Evolutionary conservation across 1,140 invertebrate genomes (phyloP), one percentile per base, ranked within the genome.

Genomic region (Cyclina sinensis): DNA sequence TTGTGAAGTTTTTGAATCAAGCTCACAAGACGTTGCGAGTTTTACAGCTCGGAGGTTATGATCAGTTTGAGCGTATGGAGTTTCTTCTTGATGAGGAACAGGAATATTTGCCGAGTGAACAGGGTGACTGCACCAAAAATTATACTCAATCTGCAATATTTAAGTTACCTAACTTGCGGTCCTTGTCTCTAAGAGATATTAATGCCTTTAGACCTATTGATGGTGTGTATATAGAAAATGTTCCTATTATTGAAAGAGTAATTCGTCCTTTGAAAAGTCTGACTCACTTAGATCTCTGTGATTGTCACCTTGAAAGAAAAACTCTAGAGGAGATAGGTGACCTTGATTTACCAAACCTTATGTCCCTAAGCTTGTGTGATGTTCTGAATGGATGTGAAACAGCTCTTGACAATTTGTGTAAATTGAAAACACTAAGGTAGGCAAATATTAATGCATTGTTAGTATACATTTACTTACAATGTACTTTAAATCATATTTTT

Each of bases 281-380:
- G n/a, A 88, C 79, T 32, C 86, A 88, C 46, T 83, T 88, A 76
- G 86, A 88, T 27, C 39, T 88, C 5, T 74, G 86, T 76, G 86
- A 73, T 18, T 88, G 79, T 70, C 59, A 73, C 24, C 27, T 88
- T 11, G 68, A 73, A 39, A 80, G 39, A 43, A 76, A 73, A 37
- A 65, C 74, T 37, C 43, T 87, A 39, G 74, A 78, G 27, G 43
- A 80, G 30, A 79, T 87, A 1, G 85, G 85, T 35, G 37, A 87
- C 21, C 76, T 87, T 30, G 85, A 87, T 18, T 54, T 87, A 39
- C 85, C 85, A 2, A 82, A 82, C 24, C 48, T 88, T 30, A 30
- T 87, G 14, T 87, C 85, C 24, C 74, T 87, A 21, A 62, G 59
- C 21, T 21, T 88, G 14, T 82, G 65, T 48, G 86, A 88, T 82